Evolutionary conservation across 1,140 invertebrate genomes (phyloP).

Genomic region (Bicyclus anynana): DNA sequence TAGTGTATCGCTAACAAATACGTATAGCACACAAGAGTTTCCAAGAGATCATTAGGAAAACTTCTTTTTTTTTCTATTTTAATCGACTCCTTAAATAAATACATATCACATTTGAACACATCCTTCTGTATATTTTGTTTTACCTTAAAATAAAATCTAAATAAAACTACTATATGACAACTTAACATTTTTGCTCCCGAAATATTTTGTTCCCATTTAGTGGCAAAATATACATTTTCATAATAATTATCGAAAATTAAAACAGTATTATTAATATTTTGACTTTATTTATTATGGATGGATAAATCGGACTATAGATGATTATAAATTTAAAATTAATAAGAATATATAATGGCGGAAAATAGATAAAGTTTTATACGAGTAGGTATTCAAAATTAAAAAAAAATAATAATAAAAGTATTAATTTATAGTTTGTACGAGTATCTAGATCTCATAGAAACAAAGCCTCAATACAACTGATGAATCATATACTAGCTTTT

Average conservation of each 20-base stretch:
- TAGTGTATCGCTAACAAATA: constrained; percentile 22
- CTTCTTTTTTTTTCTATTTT: constrained; percentile 57
- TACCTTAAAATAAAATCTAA: constrained; percentile 53
- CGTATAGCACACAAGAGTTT: constrained; percentile 62
- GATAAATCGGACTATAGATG: background rate
- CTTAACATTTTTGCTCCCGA: constrained; percentile 47
- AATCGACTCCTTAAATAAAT: constrained; percentile 66
- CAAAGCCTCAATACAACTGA: constrained; percentile 5
- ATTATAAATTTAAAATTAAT: too few relatives aligned
- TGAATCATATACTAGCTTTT: background rate
- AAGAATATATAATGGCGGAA: too few relatives aligned
- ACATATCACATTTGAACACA: constrained; percentile 76
- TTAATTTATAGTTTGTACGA: too few relatives aligned
- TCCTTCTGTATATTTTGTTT: constrained; percentile 60
- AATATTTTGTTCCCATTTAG: constrained; percentile 45
- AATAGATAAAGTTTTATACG: too few relatives aligned
- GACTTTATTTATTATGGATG: background rate
- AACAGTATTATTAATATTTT: background rate
- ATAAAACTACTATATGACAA: constrained; percentile 40
- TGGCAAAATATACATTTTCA: background rate
- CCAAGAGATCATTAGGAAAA: constrained; percentile 75
- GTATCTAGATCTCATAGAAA: background rate
- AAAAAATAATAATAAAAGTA: background rate
- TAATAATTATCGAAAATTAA: background rate
- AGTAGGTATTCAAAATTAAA: too few relatives aligned